phyloP scores from a whole-genome alignment of 2,113 vertebrate genomes.

The Muscicapa adusta region DNA sequence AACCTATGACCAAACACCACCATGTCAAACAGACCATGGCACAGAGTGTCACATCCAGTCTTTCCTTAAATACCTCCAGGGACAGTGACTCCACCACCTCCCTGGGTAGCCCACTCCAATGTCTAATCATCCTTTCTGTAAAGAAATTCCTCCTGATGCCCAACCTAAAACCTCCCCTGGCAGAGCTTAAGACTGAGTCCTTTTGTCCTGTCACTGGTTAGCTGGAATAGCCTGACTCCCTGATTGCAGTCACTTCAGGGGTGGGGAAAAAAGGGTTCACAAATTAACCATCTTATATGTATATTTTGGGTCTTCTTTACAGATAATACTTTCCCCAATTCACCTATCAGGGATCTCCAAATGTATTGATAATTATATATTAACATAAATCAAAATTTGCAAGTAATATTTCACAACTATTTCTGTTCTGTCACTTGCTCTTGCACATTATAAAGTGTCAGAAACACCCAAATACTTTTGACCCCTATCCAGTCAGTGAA shows the following conservation, averaged over 20 bases:
- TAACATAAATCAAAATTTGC: background rate
- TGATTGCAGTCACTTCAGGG: fast-evolving
- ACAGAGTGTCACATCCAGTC: background rate
- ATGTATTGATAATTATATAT: background rate
- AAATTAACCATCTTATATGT: background rate
- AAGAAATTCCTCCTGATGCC: background rate
- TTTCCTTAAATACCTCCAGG: background rate
- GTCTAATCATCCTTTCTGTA: background rate
- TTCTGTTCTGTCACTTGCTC: background rate
- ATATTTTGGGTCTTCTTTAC: background rate
- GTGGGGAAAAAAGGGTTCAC: background rate
- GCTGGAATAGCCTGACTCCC: background rate
- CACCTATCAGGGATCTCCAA: background rate
- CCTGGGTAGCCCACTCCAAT: background rate
- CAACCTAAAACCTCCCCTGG: background rate
- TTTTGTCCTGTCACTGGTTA: background rate
- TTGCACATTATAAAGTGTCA: background rate
- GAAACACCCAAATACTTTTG: background rate
- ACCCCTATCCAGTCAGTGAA: background rate
- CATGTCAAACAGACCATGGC: background rate
- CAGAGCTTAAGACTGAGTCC: fast-evolving
- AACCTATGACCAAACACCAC: background rate
- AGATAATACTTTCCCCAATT: background rate
- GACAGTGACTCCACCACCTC: background rate
- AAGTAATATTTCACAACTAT: background rate